phyloP scores from a whole-genome alignment of 64 coral and sea anemone species.

The Acropora tenuis region DNA sequence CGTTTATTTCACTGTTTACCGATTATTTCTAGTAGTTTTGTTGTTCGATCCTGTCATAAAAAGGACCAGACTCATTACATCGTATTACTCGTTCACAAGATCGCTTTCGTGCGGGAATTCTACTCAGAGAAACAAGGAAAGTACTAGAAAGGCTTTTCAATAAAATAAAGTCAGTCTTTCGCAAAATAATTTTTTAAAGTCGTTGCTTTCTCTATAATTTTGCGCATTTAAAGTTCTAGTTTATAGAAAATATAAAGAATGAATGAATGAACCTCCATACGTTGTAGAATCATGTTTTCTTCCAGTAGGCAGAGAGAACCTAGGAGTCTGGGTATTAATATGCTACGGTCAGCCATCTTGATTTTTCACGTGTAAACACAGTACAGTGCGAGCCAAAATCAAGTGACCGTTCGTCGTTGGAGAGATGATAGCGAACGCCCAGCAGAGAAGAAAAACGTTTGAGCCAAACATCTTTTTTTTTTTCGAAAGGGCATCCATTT shows the following conservation, averaged over 20 bases:
- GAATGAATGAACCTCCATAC: slow-evolving; percentile 1
- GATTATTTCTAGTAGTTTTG: slow-evolving; percentile 2
- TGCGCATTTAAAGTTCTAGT: neutral
- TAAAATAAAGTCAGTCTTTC: slow-evolving; percentile 1
- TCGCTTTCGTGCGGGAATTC: neutral
- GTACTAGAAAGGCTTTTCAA: neutral
- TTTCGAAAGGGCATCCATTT: too few species aligned
- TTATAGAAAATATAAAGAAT: slow-evolving; percentile 11
- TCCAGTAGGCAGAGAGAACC: too few species aligned
- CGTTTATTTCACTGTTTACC: neutral
- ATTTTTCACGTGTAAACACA: too few species aligned
- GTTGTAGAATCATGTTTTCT: slow-evolving; percentile 20
- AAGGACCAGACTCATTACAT: neutral
- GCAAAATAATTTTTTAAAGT: slow-evolving; percentile 15
- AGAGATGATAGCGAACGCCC: too few species aligned
- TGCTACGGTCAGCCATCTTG: too few species aligned
- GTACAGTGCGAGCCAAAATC: too few species aligned
- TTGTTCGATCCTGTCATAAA: neutral
- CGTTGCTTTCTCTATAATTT: neutral
- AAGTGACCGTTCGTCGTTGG: too few species aligned
- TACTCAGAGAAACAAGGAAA: neutral
- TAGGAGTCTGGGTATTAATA: too few species aligned
- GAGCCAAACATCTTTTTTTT: too few species aligned
- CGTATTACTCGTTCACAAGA: slow-evolving; percentile 6
- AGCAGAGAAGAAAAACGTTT: too few species aligned